Evolutionary conservation across 2,113 vertebrate species (phyloP).

Genomic region (Catharus minimus): DNA sequence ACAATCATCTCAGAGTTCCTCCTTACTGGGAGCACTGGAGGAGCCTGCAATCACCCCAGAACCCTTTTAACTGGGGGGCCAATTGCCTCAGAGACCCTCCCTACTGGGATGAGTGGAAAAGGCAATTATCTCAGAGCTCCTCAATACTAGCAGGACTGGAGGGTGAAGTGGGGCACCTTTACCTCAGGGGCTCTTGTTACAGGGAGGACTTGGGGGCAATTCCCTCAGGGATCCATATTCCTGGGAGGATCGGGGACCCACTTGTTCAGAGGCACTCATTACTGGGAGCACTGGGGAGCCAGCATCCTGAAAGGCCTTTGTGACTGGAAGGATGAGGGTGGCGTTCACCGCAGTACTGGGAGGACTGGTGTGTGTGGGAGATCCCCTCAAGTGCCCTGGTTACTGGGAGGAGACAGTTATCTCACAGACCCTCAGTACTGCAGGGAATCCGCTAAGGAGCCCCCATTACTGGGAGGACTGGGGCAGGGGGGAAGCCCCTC

Average conservation of each 20-base stretch:
- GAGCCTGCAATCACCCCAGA: not conserved
- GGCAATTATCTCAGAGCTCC: not conserved
- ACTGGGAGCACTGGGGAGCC: not conserved
- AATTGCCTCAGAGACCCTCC: not conserved
- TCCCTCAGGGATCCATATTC: not conserved
- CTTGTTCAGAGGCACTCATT: no score
- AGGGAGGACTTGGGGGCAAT: not conserved
- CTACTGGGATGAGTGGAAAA: not conserved
- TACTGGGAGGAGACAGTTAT: no score
- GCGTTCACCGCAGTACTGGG: not conserved
- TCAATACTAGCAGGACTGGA: not conserved
- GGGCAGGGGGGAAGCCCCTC: not conserved
- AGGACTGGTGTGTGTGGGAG: not conserved
- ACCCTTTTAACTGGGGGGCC: not conserved
- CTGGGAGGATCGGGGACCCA: not conserved
- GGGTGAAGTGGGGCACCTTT: accelerated
- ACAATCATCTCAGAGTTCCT: not conserved
- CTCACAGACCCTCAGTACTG: not conserved
- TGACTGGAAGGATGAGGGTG: not conserved
- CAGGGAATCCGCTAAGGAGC: no score
- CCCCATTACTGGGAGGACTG: not conserved
- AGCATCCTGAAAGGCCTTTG: no score
- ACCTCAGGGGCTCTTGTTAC: accelerated
- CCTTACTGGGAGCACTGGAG: not conserved
- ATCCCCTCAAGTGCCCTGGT: accelerated